Evolutionary conservation across 1,140 invertebrate genomes (phyloP), one percentile per base, ranked within the genome.

Genomic region (Aradophagus sp.): DNA sequence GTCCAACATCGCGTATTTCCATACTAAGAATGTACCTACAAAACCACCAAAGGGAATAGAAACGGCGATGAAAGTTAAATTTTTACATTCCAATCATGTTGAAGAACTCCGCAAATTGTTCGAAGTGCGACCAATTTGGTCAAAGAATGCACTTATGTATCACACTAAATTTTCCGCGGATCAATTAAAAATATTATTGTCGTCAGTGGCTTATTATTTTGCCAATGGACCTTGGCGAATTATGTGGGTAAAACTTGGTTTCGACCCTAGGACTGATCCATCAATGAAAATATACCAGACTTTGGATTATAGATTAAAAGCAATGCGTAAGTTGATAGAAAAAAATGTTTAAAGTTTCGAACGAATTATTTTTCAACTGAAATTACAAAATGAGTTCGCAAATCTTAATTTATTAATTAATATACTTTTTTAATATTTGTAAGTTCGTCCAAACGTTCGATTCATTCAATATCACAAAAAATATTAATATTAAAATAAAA

Each of bases 201-300:
- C 96, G 0, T 88, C 90, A 16, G 82, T 95, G 0, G 93, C 95
- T 0, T 94, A 95, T 81, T 95, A 95, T 80, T 95, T 92, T 81
- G 87, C 88, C 8, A 93, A 90, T 69, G 96, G 97, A 0, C 96
- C 96, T 0, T 99, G 95, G 94, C 87, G 94, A 47, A 89, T 90
- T 35, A 88, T 93, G 77, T 97, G 95, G 92, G 90, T 95, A 0
- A 90, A 87, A 77, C 90, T 92, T 75, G 95, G 95, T 0, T 97
- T 95, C 76, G 94, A 97, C 86, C 95, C 95, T 0, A 86, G 93
- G 31, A 91, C 91, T 74, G 90, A 95, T 69, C 90, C 91, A n/a
- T 79, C 86, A 1, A 88, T 93, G 16, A 91, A 92, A 71, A 90
- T 90, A 32, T 97, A 95, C 81, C 96, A 98, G 84, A 91, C 91